These are phyloP conservation scores for Arizona elegans DNA, from an alignment of 2,113 vertebrate genomes.

Conservation along the genomic window DNA sequence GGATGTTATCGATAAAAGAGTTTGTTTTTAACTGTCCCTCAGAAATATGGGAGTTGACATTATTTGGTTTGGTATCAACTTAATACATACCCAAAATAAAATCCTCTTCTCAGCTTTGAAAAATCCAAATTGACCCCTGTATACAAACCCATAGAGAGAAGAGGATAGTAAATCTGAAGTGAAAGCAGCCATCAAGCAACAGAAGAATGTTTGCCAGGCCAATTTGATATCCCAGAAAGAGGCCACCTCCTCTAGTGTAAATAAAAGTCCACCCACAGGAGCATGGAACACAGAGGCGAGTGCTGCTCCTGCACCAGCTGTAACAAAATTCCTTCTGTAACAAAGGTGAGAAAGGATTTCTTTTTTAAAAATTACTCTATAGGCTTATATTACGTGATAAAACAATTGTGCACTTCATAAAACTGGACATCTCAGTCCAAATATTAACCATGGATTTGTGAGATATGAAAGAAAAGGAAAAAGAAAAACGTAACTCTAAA, in stretches of 20 bases:
- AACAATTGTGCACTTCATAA: not conserved
- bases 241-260: constrained; percentile 54
- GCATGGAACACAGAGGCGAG: constrained; percentile 37
- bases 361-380: not conserved
- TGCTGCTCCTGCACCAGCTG: constrained; percentile 31
- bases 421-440: not conserved
- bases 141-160: constrained; percentile 46
- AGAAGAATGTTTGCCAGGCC: constrained; percentile 60
- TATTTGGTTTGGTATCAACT: not conserved
- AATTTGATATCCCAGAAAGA: constrained; percentile 54
- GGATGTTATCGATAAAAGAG: not conserved
- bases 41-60: not conserved
- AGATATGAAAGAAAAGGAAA: not conserved
- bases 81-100: constrained; percentile 48
- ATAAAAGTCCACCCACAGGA: constrained; percentile 31
- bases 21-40: not conserved
- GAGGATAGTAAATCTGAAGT: constrained; percentile 51
- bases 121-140: constrained; percentile 52
- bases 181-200: constrained; percentile 56
- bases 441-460: not conserved
- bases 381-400: not conserved
- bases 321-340: constrained; percentile 51
- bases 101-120: constrained; percentile 60
- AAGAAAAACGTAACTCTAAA: not conserved
- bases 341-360: not conserved